A percentile compares a stretch with the other conserved stretches of the same genome.
Conservation (phyloP, 2,888 invertebrate genomes). For the Helleia helle region DNA sequence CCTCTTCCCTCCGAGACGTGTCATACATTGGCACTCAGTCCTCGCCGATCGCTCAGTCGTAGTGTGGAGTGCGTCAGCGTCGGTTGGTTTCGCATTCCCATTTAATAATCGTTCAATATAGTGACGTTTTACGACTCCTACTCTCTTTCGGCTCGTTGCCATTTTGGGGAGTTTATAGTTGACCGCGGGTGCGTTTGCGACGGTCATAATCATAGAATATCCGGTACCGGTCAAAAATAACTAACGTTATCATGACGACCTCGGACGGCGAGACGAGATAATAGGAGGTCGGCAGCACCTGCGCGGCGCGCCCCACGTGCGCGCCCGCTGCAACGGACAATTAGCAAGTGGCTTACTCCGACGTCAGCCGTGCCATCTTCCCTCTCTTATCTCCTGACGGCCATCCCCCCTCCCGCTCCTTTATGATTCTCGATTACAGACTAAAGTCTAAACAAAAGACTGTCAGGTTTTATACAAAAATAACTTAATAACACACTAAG, state of each 20-base stretch:
- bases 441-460: background rate
- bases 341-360: slow-evolving; percentile 27
- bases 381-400: slow-evolving; percentile 11
- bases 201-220: slow-evolving; percentile 48
- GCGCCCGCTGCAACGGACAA: slow-evolving; percentile 37
- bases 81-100: slow-evolving; percentile 36
- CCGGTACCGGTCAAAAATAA: slow-evolving; percentile 54
- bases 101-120: slow-evolving; percentile 22
- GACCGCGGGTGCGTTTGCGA: slow-evolving; percentile 55
- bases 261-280: slow-evolving; percentile 62
- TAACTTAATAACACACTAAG: background rate
- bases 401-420: background rate
- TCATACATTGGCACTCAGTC: slow-evolving; percentile 23
- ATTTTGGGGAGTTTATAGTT: slow-evolving; percentile 41
- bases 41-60: slow-evolving; percentile 48
- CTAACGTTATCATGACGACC: slow-evolving; percentile 68
- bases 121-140: slow-evolving; percentile 16
- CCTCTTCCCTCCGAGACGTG: slow-evolving; percentile 43
- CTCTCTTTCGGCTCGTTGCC: slow-evolving; percentile 29
- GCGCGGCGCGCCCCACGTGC: slow-evolving; percentile 56
- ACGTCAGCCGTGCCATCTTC: slow-evolving; percentile 18
- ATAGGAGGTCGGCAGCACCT: slow-evolving; percentile 68
- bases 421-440: background rate
- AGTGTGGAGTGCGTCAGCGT: slow-evolving; percentile 63
- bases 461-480: background rate